Base-by-base conservation (phyloP, 2,113 vertebrate genomes). In the Misgurnus anguillicaudatus region DNA sequence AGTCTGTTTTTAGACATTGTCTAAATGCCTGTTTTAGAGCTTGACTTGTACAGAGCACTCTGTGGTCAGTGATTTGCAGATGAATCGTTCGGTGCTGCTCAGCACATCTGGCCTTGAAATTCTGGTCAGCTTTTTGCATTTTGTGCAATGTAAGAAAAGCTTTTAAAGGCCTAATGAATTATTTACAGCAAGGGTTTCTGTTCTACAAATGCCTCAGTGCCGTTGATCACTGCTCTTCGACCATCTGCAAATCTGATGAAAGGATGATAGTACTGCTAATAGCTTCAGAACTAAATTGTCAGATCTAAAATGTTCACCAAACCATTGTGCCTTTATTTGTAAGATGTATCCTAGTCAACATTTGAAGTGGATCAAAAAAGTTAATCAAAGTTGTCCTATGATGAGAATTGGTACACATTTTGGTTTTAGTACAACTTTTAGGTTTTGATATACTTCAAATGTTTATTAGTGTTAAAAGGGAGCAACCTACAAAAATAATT, bases 1-100 rank as follows among this genome's bases (percentile, higher is more conserved):
- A 5, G 21, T 42, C 41, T 66, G 75, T n/a, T 55, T 39, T 21
- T 42, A 55, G 75, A 78, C 53, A 36, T 69, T 36, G 47, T 68
- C 51, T 31, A 38, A 8, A 77, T 45, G 47, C 19, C 48, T 58
- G 21, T 75, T 75, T 75, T 75, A 53, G 53, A 60, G 42, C 45
- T 58, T 47, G 65, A 53, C 76, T 78, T 53, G 11, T 24, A 65
- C 55, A 21, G 51, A 55, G 17, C 19, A 21, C 63, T 6, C 60
- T 68, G 76, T 78, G 65, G 64, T 42, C 7, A 69, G 21, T 69
- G 47, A 24, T 11, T 60, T 3, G n/a, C 47, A 31, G 24, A 31
- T 31, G 2, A 31, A 31, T 31, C 19, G 31, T 11, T 68, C 64
- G 36, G 39, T 36, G 42, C 39, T 31, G 21, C 51, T 45, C 64